These are phyloP conservation scores for Astyanax mexicanus DNA, from an alignment of 2,797 vertebrate genomes.

Conservation along the genomic window DNA sequence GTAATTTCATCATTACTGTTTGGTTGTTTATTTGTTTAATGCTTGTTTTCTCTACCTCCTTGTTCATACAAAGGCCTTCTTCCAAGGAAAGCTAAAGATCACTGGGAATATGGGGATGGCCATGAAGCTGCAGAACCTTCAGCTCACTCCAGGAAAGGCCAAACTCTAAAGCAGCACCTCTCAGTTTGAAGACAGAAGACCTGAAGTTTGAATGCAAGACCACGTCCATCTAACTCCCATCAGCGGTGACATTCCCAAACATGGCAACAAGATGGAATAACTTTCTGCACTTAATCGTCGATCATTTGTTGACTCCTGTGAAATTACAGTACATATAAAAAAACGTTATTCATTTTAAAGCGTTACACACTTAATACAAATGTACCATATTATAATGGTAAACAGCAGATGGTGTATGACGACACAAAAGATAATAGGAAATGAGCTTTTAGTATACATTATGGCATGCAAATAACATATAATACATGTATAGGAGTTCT, in stretches of 20 bases:
- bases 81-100: slow-evolving; percentile 94
- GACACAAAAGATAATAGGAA: background rate
- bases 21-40: background rate
- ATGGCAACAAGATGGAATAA: background rate
- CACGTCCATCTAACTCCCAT: background rate
- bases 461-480: background rate
- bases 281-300: background rate
- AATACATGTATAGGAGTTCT: background rate
- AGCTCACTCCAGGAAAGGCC: slow-evolving; percentile 86
- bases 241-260: background rate
- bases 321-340: no score
- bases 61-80: slow-evolving; percentile 84
- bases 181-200: no score
- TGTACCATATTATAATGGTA: background rate
- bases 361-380: no score
- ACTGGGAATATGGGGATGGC: slow-evolving; percentile 92
- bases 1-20: background rate
- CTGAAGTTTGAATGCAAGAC: background rate
- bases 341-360: no score
- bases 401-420: background rate
- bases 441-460: background rate
- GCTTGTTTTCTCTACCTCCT: background rate
- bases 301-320: no score
- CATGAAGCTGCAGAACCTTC: slow-evolving; percentile 93
- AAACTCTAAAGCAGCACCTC: slow-evolving; percentile 82